A percentile compares a stretch with the other conserved stretches of the same genome.
These are phyloP conservation scores for Periophthalmus modestus DNA, from an alignment of 2,113 vertebrate species.

Conservation along the genomic window DNA sequence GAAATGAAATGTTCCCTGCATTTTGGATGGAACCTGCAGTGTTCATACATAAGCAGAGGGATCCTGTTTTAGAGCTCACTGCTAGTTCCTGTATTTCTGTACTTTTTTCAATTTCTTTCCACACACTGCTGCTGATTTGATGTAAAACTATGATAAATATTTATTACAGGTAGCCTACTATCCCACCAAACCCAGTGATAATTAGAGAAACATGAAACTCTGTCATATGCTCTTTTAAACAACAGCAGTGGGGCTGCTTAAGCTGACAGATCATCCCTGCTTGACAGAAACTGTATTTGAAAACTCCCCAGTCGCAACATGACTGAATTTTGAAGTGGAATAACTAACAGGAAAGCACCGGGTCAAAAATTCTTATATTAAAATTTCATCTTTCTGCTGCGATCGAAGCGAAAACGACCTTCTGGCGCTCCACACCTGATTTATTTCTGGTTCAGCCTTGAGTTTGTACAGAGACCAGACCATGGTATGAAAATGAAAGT, in stretches of 20 bases:
- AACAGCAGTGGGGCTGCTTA: slow-evolving; percentile 39
- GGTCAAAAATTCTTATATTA: slow-evolving; percentile 19
- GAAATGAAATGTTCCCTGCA: too few species aligned
- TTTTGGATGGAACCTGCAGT: too few species aligned
- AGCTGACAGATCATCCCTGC: slow-evolving; percentile 34
- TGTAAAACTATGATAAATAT: too few species aligned
- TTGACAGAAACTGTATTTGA: slow-evolving; percentile 33
- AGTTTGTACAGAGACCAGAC: neutral
- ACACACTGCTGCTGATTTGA: too few species aligned
- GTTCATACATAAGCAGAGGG: too few species aligned
- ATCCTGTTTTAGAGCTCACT: too few species aligned
- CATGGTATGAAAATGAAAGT: neutral
- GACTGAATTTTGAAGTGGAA: slow-evolving; percentile 41
- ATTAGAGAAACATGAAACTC: too few species aligned
- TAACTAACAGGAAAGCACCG: slow-evolving; percentile 18
- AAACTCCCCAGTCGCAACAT: slow-evolving; percentile 20
- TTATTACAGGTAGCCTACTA: too few species aligned
- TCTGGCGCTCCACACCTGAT: slow-evolving; percentile 15
- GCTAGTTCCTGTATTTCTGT: too few species aligned
- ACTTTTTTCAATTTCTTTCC: too few species aligned
- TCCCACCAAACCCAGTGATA: neutral
- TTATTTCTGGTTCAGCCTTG: slow-evolving; percentile 30
- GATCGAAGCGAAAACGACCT: slow-evolving; percentile 40
- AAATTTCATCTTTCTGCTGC: slow-evolving; percentile 21
- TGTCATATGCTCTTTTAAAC: slow-evolving; percentile 45